These are phyloP conservation scores for Aethes cnicana DNA, from an alignment of 2,888 invertebrate genomes.

Conservation along the genomic window DNA sequence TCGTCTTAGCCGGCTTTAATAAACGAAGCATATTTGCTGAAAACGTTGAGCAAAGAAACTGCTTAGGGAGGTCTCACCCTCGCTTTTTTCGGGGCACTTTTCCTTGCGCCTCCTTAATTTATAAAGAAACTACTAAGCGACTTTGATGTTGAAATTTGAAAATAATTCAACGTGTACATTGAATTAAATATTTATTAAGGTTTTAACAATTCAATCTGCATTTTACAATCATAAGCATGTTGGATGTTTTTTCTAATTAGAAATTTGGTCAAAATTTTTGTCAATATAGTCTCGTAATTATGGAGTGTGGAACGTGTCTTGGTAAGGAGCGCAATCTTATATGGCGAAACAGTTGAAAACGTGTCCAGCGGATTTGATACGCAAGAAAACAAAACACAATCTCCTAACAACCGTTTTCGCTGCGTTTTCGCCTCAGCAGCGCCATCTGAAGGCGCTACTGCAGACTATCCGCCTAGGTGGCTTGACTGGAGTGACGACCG, in stretches of 20 bases:
- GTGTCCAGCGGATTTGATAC: too few species aligned
- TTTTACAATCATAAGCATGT: too few species aligned
- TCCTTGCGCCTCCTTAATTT: conserved; percentile 73
- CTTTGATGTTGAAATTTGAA: conserved; percentile 25
- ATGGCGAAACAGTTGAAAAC: too few species aligned
- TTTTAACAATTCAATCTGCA: background rate
- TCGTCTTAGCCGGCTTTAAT: conserved; percentile 38
- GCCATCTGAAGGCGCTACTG: too few species aligned
- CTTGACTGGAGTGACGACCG: too few species aligned
- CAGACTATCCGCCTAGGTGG: too few species aligned
- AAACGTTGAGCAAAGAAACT: conserved; percentile 76
- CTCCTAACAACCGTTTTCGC: background rate
- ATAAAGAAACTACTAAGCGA: conserved; percentile 64
- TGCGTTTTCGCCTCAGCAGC: too few species aligned
- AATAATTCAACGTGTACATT: conserved; percentile 12
- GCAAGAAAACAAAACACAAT: background rate
- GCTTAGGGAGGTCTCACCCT: conserved; percentile 66
- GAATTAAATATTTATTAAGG: background rate
- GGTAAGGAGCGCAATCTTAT: too few species aligned
- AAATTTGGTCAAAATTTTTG: background rate
- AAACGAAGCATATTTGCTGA: conserved; percentile 67
- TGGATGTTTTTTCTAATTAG: conserved; percentile 1
- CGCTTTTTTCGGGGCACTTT: conserved; percentile 75
- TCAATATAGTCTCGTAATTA: background rate
- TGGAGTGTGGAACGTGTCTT: too few species aligned